A percentile compares a stretch with the other conserved stretches of the same genome.
Evolutionary conservation across 2,113 vertebrate genomes (phyloP).

Genomic region (Menura novaehollandiae): DNA sequence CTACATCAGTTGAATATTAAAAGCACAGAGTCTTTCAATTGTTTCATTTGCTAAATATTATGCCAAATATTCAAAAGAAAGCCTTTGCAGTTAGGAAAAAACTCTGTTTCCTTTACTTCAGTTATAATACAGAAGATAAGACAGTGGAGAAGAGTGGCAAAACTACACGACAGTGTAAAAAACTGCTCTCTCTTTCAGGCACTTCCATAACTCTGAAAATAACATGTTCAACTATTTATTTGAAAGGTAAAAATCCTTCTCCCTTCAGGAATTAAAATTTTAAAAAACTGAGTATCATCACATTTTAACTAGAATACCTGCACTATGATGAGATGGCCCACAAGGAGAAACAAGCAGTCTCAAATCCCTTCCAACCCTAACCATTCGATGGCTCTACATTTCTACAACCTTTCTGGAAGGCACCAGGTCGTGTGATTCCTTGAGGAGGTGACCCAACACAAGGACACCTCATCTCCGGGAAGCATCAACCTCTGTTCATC

Average conservation of each 20-base stretch:
- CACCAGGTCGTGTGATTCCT: not conserved
- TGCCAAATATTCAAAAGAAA: not conserved
- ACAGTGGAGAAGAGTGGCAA: not conserved
- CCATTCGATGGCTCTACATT: not conserved
- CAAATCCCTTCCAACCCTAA: not conserved
- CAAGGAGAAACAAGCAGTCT: not conserved
- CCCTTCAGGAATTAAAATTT: not conserved
- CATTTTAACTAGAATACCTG: not conserved
- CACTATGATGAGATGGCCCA: not conserved
- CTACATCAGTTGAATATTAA: not conserved
- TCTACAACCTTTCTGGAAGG: not conserved
- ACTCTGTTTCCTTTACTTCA: not conserved
- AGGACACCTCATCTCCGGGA: not conserved
- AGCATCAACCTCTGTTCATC: not conserved
- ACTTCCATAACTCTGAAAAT: constrained; percentile 13
- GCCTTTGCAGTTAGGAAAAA: not conserved
- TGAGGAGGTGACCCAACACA: not conserved
- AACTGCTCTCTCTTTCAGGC: constrained; percentile 8
- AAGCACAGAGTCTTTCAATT: not conserved
- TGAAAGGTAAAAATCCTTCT: not conserved
- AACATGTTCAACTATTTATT: not conserved
- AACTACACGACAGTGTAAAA: constrained; percentile 22
- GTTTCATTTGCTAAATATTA: not conserved
- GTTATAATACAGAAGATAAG: not conserved
- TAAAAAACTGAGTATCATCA: not conserved